Conservation (phyloP, 2,797 vertebrate species). For the Siniperca obscura region DNA sequence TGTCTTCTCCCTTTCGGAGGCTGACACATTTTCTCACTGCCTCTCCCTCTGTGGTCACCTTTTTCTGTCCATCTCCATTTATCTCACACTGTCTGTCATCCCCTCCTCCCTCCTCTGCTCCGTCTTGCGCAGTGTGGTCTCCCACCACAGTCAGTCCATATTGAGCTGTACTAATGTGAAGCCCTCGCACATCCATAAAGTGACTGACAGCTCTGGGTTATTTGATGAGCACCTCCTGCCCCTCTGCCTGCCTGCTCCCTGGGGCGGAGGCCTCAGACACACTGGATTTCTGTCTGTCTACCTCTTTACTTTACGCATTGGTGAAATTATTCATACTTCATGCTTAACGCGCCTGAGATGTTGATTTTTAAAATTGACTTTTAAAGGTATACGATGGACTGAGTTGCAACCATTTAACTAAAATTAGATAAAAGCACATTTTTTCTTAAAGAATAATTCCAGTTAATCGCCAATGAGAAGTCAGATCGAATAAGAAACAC, state of each 20-base stretch:
- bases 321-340: conserved; percentile 13
- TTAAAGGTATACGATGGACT: background rate
- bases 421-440: background rate
- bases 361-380: conserved; percentile 23
- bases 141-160: conserved; percentile 66
- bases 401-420: background rate
- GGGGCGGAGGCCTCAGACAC: conserved; percentile 27
- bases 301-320: conserved; percentile 12
- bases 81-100: conserved; percentile 68
- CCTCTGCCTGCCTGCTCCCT: conserved; percentile 33
- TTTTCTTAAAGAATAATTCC: background rate
- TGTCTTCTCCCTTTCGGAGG: conserved; percentile 50
- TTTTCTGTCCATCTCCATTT: conserved; percentile 72
- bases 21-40: conserved; percentile 69
- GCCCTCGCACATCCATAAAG: conserved; percentile 66
- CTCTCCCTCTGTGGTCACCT: conserved; percentile 64
- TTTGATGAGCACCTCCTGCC: conserved; percentile 61
- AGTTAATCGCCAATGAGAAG: background rate
- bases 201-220: conserved; percentile 66
- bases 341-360: conserved; percentile 5
- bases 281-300: conserved; percentile 27
- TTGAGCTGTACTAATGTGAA: conserved; percentile 73
- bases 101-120: conserved; percentile 44
- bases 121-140: conserved; percentile 66
- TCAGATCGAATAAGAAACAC: background rate